Percentiles rank a stretch among this genome's conserved stretches.
Evolutionary conservation across 2,113 vertebrate genomes (phyloP).

Genomic region (Psittacula cyanocephala): DNA sequence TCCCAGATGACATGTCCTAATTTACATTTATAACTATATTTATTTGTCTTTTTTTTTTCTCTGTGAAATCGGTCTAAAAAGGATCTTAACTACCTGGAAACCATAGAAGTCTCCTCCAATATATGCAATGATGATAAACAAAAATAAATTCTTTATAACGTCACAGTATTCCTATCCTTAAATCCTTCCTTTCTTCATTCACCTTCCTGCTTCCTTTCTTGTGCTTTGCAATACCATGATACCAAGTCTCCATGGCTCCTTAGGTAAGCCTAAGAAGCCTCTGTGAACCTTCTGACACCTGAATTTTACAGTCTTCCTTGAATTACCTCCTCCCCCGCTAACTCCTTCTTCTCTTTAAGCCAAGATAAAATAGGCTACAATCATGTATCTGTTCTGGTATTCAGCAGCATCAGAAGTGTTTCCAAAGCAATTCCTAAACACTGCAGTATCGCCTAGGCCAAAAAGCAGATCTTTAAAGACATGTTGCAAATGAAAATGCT

Average conservation of each 20-base stretch:
- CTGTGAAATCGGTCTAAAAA: neutral
- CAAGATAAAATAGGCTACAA: neutral
- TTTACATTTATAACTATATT: neutral
- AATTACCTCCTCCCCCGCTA: neutral
- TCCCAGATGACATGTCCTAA: neutral
- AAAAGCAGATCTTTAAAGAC: slow-evolving; percentile 19
- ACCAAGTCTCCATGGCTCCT: neutral
- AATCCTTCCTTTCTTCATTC: neutral
- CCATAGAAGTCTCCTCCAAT: neutral
- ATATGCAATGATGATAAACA: neutral
- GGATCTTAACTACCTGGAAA: neutral
- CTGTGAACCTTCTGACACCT: neutral
- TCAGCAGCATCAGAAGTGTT: neutral
- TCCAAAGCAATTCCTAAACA: neutral
- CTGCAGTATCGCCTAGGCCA: neutral
- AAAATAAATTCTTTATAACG: neutral
- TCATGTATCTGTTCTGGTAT: neutral
- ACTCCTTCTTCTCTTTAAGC: neutral
- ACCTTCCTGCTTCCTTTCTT: neutral
- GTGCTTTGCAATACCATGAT: neutral
- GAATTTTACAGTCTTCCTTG: neutral
- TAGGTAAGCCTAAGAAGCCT: neutral
- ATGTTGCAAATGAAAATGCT: neutral
- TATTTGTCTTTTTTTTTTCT: neutral
- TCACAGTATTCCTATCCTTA: neutral